These are phyloP conservation scores for Thereva nobilitata DNA, from an alignment of 2,888 invertebrate species.

Conservation along the genomic window DNA sequence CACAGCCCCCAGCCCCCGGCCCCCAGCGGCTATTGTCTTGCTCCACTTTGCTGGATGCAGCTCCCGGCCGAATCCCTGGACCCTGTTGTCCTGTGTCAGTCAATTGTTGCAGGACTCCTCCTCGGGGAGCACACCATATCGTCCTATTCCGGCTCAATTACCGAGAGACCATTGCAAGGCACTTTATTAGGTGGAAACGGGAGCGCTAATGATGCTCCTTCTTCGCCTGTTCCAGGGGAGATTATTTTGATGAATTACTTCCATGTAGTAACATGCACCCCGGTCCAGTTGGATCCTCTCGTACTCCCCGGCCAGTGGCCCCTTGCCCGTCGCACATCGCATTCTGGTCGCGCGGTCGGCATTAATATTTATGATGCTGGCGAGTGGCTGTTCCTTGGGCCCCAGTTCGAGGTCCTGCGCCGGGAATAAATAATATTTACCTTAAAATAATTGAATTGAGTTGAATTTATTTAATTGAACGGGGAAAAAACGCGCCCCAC, in stretches of 20 bases:
- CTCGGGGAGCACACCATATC: conserved; percentile 16
- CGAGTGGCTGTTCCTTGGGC: neutral
- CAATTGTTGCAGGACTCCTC: neutral
- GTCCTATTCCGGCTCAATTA: conserved; percentile 26
- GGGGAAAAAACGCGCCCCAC: conserved; percentile 2
- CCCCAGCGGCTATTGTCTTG: conserved; percentile 11
- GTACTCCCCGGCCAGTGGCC: neutral
- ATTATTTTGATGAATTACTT: conserved; percentile 36
- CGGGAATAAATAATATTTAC: conserved; percentile 31
- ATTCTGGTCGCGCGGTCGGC: neutral
- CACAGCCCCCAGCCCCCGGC: neutral
- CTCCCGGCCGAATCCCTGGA: neutral
- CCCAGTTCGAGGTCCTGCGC: conserved; percentile 8
- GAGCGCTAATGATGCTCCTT: conserved; percentile 37
- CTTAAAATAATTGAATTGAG: conserved; percentile 30
- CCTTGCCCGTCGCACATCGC: neutral
- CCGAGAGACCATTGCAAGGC: conserved; percentile 11
- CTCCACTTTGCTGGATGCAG: conserved; percentile 1
- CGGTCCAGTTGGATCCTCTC: neutral
- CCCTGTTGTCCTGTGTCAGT: neutral
- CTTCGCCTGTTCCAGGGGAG: conserved; percentile 10
- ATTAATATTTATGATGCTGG: conserved; percentile 25
- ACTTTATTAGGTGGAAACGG: conserved; percentile 39
- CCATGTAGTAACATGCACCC: conserved; percentile 4
- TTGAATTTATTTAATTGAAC: conserved; percentile 32